phyloP scores from a whole-genome alignment of 2,888 invertebrate genomes.

The Amiota minor region DNA sequence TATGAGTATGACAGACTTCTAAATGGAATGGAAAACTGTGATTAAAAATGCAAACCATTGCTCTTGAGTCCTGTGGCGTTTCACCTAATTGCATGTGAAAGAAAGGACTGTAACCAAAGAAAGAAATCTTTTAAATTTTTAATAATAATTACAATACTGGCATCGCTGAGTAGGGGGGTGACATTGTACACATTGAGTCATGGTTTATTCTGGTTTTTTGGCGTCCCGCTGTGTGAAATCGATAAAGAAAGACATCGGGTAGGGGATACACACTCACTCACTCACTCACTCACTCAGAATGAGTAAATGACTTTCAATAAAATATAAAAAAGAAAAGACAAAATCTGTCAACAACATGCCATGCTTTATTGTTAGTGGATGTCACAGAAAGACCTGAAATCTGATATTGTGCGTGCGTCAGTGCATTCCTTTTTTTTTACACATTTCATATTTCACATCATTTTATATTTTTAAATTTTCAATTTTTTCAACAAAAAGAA shows the following conservation, averaged over 20 bases:
- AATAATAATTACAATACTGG: constrained; percentile 8
- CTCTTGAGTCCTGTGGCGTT: constrained; percentile 3
- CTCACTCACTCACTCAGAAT: constrained; percentile 57
- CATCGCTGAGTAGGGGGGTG: constrained; percentile 14
- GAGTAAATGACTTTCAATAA: constrained; percentile 67
- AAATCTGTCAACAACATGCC: constrained; percentile 64
- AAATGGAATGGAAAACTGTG: no score
- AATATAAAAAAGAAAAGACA: constrained; percentile 39
- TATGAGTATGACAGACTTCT: no score
- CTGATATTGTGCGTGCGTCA: constrained; percentile 58
- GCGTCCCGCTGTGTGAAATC: constrained; percentile 54
- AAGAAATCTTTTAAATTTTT: constrained; percentile 22
- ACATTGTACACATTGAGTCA: constrained; percentile 12
- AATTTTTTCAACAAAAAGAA: no score
- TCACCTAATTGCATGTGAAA: background rate
- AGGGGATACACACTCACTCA: constrained; percentile 41
- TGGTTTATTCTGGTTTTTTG: constrained; percentile 29
- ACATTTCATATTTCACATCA: background rate
- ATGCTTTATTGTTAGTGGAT: constrained; percentile 19
- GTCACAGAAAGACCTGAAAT: constrained; percentile 51
- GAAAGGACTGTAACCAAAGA: background rate
- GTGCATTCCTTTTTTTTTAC: constrained; percentile 13
- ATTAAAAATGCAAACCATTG: no score
- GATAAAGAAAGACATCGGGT: constrained; percentile 42
- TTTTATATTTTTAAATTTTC: background rate